Conservation (phyloP, 1,140 invertebrate species). For the Trichogramma pretiosum region DNA sequence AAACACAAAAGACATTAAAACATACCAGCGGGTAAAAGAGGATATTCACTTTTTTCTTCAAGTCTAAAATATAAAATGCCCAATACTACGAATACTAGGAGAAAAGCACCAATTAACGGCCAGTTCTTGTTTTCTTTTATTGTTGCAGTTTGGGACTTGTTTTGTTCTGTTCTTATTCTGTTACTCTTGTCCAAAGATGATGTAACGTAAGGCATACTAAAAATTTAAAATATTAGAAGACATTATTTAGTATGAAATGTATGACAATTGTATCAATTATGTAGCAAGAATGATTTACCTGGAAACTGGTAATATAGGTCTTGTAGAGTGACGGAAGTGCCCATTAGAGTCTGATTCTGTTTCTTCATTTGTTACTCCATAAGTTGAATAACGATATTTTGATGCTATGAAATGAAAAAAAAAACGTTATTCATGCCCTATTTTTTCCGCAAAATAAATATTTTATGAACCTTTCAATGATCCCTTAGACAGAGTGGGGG, state of each 20-base stretch:
- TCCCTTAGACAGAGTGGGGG: conserved; percentile 25
- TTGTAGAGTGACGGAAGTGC: conserved; percentile 34
- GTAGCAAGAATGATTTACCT: conserved; percentile 24
- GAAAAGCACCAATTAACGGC: too few species aligned
- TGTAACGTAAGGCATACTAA: conserved; percentile 26
- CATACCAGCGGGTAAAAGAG: conserved; percentile 40
- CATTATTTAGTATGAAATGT: conserved; percentile 7
- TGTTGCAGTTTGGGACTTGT: conserved; percentile 19
- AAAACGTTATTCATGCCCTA: conserved; percentile 11
- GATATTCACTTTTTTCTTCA: conserved; percentile 37
- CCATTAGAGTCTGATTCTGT: conserved; percentile 42
- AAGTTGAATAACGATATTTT: conserved; percentile 25
- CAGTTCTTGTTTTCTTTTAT: conserved; percentile 37
- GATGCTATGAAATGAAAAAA: conserved; percentile 26
- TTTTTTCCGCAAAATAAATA: conserved; percentile 5
- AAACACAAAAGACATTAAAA: conserved; percentile 21
- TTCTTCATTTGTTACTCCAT: conserved; percentile 25
- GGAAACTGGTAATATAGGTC: conserved; percentile 30
- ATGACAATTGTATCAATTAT: conserved; percentile 10
- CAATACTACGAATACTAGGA: conserved; percentile 58
- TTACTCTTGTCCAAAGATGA: conserved; percentile 33
- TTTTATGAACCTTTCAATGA: conserved; percentile 30
- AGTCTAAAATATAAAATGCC: conserved; percentile 58
- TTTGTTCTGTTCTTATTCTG: too few species aligned
- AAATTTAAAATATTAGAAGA: conserved; percentile 9